These are phyloP conservation scores for Zapus hudsonius DNA, from an alignment of 2,113 vertebrate species.

Conservation along the genomic window DNA sequence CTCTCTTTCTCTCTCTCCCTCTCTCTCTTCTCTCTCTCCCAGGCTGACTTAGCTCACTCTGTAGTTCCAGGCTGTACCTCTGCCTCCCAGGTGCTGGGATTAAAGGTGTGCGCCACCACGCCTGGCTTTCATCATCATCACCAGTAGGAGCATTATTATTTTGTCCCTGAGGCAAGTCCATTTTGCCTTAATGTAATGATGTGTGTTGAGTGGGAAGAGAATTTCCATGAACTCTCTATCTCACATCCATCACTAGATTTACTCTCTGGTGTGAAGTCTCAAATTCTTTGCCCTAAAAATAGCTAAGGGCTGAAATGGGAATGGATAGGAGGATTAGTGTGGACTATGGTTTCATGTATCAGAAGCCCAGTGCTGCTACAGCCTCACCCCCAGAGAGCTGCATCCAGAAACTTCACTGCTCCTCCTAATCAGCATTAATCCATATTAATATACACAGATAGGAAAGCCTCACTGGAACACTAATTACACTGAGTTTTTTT, in stretches of 20 bases:
- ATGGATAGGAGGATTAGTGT: not conserved
- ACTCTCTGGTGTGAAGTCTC: slow-evolving; percentile 52
- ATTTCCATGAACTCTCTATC: not conserved
- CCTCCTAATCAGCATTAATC: not conserved
- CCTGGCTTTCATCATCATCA: no score
- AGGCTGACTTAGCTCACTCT: no score
- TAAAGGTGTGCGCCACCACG: no score
- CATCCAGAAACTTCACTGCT: not conserved
- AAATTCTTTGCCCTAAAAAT: slow-evolving; percentile 64
- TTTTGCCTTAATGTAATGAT: slow-evolving; percentile 6
- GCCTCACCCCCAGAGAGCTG: no score
- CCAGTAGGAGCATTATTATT: no score
- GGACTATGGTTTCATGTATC: not conserved
- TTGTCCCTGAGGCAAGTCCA: not conserved
- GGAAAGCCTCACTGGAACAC: not conserved
- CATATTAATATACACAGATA: not conserved
- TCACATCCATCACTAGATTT: slow-evolving; percentile 47
- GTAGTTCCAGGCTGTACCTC: no score
- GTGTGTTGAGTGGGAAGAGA: slow-evolving; percentile 37
- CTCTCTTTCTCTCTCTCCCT: no score
- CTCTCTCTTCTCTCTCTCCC: no score
- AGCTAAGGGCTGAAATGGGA: slow-evolving; percentile 16
- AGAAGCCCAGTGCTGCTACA: not conserved
- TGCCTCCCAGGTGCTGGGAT: no score
- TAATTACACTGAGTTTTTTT: not conserved